These are phyloP conservation scores for Mesorhabditis spiculigera DNA, from an alignment of 2,888 invertebrate genomes.

Conservation along the genomic window DNA sequence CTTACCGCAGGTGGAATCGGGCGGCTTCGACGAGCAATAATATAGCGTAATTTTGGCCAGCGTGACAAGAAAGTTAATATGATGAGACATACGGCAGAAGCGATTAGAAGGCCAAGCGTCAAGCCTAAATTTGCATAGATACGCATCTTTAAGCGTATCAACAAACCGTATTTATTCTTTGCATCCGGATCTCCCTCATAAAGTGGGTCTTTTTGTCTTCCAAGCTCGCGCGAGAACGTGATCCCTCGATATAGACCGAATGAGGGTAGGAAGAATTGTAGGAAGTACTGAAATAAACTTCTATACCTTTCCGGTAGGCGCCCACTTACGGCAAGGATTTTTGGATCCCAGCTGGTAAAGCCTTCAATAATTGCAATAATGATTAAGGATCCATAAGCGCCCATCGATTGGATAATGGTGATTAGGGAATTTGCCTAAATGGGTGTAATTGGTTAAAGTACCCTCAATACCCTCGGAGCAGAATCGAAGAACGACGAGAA, in stretches of 20 bases:
- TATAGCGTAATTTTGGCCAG: not conserved
- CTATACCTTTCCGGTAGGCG: not conserved
- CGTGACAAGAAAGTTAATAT: not conserved
- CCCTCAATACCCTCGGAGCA: not conserved
- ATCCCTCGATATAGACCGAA: constrained; percentile 5
- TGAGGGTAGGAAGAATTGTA: not conserved
- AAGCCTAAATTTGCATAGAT: not conserved
- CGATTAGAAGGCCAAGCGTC: not conserved
- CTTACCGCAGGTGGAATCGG: not conserved
- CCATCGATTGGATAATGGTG: not conserved
- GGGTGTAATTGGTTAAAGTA: not conserved
- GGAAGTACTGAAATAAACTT: not conserved
- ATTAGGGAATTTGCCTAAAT: constrained; percentile 4
- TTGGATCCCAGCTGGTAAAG: constrained; percentile 2
- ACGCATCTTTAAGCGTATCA: not conserved
- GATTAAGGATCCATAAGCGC: not conserved
- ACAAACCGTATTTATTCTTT: not conserved
- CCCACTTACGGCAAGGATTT: not conserved
- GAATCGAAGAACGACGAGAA: constrained; percentile 36
- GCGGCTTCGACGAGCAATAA: not conserved
- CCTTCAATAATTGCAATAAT: not conserved
- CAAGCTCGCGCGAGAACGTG: not conserved
- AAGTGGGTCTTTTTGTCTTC: not conserved
- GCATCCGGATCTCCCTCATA: constrained; percentile 1
- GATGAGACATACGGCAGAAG: not conserved